Percentiles rank a stretch among this genome's conserved stretches.
These are phyloP conservation scores for Nasonovia ribisnigri DNA, from an alignment of 2,888 invertebrate species.

Conservation along the genomic window DNA sequence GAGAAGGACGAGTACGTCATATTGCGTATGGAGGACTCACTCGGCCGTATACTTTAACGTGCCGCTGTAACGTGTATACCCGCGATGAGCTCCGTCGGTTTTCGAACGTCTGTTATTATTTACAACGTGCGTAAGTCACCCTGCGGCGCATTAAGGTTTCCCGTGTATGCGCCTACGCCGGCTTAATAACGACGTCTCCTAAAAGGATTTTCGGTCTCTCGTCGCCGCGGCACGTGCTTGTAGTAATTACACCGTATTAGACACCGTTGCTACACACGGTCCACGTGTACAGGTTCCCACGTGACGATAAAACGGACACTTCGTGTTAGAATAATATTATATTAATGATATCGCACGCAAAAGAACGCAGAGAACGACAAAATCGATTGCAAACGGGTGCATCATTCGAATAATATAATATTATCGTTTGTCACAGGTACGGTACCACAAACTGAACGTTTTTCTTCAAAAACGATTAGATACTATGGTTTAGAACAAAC, in stretches of 20 bases:
- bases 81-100: not conserved
- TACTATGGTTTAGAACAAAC: too few species aligned
- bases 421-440: not conserved
- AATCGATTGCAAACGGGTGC: not conserved
- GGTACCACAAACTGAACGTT: not conserved
- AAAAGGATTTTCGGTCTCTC: conserved; percentile 1
- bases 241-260: not conserved
- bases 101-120: conserved; percentile 1
- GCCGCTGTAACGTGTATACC: not conserved
- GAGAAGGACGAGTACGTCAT: not conserved
- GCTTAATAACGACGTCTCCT: conserved; percentile 25
- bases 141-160: not conserved
- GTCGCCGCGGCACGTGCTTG: not conserved
- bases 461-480: not conserved
- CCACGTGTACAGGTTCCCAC: not conserved
- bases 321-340: not conserved
- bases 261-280: not conserved
- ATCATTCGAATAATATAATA: not conserved
- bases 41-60: not conserved
- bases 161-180: not conserved
- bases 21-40: not conserved
- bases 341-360: not conserved
- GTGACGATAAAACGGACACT: not conserved
- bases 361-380: not conserved
- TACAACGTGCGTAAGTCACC: not conserved